These are phyloP conservation scores for Calcarius lapponicus DNA, from an alignment of 2,797 vertebrate species.

Conservation along the genomic window DNA sequence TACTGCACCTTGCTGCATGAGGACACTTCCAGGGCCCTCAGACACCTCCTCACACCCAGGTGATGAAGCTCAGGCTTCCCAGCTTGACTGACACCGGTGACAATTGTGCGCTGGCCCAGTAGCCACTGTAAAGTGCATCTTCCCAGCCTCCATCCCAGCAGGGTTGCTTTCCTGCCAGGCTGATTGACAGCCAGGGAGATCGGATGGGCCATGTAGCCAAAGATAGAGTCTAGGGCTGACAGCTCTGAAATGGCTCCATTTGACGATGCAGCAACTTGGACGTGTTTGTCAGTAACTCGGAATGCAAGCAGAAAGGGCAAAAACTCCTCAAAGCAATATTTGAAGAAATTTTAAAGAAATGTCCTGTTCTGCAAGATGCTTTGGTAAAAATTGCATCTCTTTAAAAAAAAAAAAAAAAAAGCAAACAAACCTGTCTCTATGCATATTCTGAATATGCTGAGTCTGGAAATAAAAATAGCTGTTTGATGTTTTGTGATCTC, in stretches of 20 bases:
- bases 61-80: background rate
- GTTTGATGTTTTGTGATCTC: conserved; percentile 1
- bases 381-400: background rate
- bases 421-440: background rate
- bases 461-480: conserved; percentile 52
- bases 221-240: conserved; percentile 33
- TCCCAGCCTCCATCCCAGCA: background rate
- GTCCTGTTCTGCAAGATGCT: background rate
- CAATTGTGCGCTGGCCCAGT: background rate
- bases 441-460: conserved; percentile 32
- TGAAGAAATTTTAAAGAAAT: conserved; percentile 12
- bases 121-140: background rate
- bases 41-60: background rate
- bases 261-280: background rate
- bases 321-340: conserved; percentile 45
- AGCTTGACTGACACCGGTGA: background rate
- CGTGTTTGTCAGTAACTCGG: conserved; percentile 21
- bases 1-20: background rate
- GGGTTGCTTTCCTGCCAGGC: background rate
- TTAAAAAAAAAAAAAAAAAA: background rate
- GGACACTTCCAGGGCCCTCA: background rate
- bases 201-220: background rate
- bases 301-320: conserved; percentile 42
- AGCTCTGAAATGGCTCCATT: conserved; percentile 39
- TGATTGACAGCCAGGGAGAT: conserved; percentile 54